phyloP scores from a whole-genome alignment of 1,140 invertebrate genomes.

The Diprion similis region DNA sequence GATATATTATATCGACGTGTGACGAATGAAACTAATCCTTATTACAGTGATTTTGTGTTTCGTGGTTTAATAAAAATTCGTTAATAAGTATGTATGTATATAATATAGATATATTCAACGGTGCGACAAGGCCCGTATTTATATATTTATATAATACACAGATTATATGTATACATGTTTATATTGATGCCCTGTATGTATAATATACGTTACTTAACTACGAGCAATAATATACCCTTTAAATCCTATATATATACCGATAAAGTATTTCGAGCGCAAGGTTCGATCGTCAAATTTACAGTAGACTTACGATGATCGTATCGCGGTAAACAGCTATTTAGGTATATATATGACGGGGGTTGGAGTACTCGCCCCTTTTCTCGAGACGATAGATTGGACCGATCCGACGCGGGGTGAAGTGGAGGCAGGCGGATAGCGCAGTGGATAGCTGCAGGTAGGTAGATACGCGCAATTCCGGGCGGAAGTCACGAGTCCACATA shows the following conservation, averaged over 20 bases:
- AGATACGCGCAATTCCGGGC: not conserved
- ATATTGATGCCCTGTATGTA: constrained; percentile 3
- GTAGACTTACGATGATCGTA: too few relatives aligned
- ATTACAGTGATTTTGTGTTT: constrained; percentile 2
- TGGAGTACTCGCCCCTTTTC: too few relatives aligned
- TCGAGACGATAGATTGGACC: too few relatives aligned
- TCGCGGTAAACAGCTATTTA: too few relatives aligned
- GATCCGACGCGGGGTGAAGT: too few relatives aligned
- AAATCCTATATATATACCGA: not conserved
- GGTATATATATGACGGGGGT: too few relatives aligned
- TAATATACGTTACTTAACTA: not conserved
- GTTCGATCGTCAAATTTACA: too few relatives aligned
- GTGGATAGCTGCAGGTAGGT: too few relatives aligned
- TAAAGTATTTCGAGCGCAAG: not conserved
- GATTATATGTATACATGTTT: not conserved
- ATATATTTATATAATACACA: too few relatives aligned
- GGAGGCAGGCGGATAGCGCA: too few relatives aligned
- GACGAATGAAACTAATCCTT: not conserved
- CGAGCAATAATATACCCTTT: not conserved
- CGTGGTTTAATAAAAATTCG: not conserved
- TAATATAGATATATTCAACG: too few relatives aligned
- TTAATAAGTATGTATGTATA: not conserved
- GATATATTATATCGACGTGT: not conserved
- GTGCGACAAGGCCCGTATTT: too few relatives aligned
- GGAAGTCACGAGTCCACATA: not conserved